Base-by-base conservation (phyloP, 2,888 invertebrate genomes). In the Chesias legatella region DNA sequence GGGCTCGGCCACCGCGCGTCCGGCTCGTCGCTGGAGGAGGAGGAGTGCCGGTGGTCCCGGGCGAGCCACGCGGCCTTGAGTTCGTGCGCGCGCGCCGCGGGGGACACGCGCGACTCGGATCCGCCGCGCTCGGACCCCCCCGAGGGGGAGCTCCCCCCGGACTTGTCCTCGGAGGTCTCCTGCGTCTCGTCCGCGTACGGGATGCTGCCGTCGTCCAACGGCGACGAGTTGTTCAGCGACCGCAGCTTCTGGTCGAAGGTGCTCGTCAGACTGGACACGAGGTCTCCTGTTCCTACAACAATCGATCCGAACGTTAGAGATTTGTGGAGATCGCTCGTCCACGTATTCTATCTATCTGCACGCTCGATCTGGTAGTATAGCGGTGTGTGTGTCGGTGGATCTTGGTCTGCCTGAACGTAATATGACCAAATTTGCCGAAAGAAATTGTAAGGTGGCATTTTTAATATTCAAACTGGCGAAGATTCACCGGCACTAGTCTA, bases 231-330 rank as follows among this genome's bases (percentile, higher is more conserved):
- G 70, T 93, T 90, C 64, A 93, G 79, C 63, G 92, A 92, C 61
- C 92, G 92, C 80, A 95, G 90, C 79, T 95, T 95, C 70, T 94
- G 93, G 76, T 96, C 95, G 80, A 95, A 92, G 45, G 95, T 93
- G 69, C 93, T 94, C 60, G 95, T 96, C 72, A 96, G 92, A 61
- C 93, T 93, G 53, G 92, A 91, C 72, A 94, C 93, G 79, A 96
- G 88, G 62, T 96, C 92, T 88, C 95, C 95, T 71, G 94, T 92
- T 78, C 95, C 96, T 95, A 88, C 39, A 89, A 90, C 70, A 78
- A 77, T 48, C 26, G 29, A 33, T 6, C 8, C 27, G 1, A 21
- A n/a, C 22, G 41, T 69, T 45, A 72, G 56, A 8, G 30, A 25
- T 38, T 21, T 32, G 7, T 11, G 17, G 31, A 7, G 24, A 10